These are phyloP conservation scores for Synergus laeviventris DNA, from an alignment of 2,888 invertebrate species.

Conservation along the genomic window DNA sequence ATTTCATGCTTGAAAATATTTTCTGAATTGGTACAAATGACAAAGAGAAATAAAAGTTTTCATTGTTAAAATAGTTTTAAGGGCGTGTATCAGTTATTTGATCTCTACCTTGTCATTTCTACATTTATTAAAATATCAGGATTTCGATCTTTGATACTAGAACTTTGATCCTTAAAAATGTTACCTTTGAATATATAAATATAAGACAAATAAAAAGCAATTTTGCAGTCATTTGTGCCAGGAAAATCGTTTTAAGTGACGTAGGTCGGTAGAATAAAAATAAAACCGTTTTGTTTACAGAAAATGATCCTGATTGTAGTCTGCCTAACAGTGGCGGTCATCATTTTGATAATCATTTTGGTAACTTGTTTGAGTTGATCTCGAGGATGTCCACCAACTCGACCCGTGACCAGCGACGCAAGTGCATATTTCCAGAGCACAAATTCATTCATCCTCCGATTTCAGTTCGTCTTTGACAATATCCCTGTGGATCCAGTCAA, in stretches of 20 bases:
- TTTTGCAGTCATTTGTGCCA: slow-evolving; percentile 12
- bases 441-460: slow-evolving; percentile 35
- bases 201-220: slow-evolving; percentile 47
- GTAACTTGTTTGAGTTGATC: slow-evolving; percentile 69
- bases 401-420: slow-evolving; percentile 33
- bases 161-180: slow-evolving; percentile 42
- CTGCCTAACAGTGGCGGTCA: slow-evolving; percentile 87
- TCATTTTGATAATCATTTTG: slow-evolving; percentile 87
- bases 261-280: slow-evolving; percentile 46
- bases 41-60: background rate
- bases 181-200: slow-evolving; percentile 39
- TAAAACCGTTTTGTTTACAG: slow-evolving; percentile 80
- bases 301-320: slow-evolving; percentile 93
- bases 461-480: slow-evolving; percentile 12
- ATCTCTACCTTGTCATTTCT: too few relatives aligned
- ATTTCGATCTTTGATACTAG: background rate
- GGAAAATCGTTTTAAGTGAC: slow-evolving; percentile 13
- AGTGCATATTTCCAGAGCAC: slow-evolving; percentile 16
- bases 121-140: too few relatives aligned
- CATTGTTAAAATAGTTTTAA: background rate
- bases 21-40: background rate
- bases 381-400: slow-evolving; percentile 50
- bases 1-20: background rate
- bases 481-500: slow-evolving; percentile 6
- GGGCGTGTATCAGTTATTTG: too few relatives aligned